phyloP scores from a whole-genome alignment of 2,797 vertebrate genomes.

The Peromyscus melanophrys region DNA sequence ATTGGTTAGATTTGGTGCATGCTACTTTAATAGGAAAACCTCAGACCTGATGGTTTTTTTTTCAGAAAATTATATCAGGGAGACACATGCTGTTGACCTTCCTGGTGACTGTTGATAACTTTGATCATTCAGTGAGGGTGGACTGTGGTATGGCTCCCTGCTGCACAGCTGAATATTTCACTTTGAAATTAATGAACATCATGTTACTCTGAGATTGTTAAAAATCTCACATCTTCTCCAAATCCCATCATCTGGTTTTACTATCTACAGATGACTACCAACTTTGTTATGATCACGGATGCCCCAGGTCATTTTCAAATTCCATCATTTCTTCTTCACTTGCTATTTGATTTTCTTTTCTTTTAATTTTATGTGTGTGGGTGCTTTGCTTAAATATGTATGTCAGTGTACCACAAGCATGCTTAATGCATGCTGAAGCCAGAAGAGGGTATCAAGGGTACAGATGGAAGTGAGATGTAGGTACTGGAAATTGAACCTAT shows the following conservation, averaged over 20 bases:
- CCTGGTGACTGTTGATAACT: not conserved
- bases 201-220: not conserved
- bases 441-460: not conserved
- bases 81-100: not conserved
- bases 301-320: not conserved
- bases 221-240: not conserved
- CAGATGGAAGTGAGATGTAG: not conserved
- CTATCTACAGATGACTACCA: not conserved
- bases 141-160: not conserved
- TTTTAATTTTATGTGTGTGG: not conserved
- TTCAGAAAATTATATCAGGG: slow-evolving; percentile 1
- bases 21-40: not conserved
- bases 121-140: slow-evolving; percentile 2
- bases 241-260: not conserved
- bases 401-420: not conserved
- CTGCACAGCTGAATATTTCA: not conserved
- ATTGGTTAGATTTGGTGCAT: not conserved
- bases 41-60: slow-evolving; percentile 4
- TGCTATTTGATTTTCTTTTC: not conserved
- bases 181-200: slow-evolving; percentile 26
- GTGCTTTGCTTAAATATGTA: not conserved
- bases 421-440: not conserved
- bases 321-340: not conserved
- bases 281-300: not conserved
- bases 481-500: not conserved